Evolutionary conservation across 1,140 invertebrate genomes (phyloP), one percentile per base, ranked within the genome.

Genomic region (Leptinotarsa texana): DNA sequence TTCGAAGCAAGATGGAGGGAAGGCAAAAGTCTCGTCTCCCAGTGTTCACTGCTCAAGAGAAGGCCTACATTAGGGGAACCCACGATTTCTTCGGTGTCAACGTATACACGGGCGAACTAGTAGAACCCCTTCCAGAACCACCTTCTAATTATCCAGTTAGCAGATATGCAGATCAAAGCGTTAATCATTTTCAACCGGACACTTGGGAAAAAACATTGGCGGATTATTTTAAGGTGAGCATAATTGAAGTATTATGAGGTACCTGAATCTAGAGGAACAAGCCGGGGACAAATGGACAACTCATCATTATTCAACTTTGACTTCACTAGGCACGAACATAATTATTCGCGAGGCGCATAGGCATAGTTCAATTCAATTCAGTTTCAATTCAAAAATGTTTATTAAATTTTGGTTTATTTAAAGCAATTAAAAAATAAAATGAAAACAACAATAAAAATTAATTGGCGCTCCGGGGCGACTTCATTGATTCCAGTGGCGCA

Each of bases 21-120:
- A 88, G 83, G 5, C 74, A 76, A 0, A 82, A 83, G 66, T 92
- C 91, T 4, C 86, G 91, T 33, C 82, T 92, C 24, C 89, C 89
- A 0, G 86, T 15, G 89, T 93, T 69, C 90, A 88, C 83, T 87
- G 87, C 0, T 69, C 81, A 66, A 74, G 85, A 33, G 84, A 92
- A 77, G 6, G 47, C 72, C 48, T 22, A 73, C 15, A 70, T 82
- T n/a, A 76, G 63, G 72, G 88, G 88, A 13, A 87, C 87, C 8
- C 86, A 85, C 1, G 88, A 89, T 78, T 88, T 87, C 79, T 83
- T 89, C 13, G 63, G 88, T 82, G 51, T 79, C 76, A 2, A 90
- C 68, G 33, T 47, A 3, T 74, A 74, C 51, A 65, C 47, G 3
- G 33, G 51, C 1, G 33, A n/a, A 18, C n/a, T 72, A 4, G 61